Evolutionary conservation across 2,888 invertebrate genomes (phyloP).

Genomic region (Hirtodrosophila confusa): DNA sequence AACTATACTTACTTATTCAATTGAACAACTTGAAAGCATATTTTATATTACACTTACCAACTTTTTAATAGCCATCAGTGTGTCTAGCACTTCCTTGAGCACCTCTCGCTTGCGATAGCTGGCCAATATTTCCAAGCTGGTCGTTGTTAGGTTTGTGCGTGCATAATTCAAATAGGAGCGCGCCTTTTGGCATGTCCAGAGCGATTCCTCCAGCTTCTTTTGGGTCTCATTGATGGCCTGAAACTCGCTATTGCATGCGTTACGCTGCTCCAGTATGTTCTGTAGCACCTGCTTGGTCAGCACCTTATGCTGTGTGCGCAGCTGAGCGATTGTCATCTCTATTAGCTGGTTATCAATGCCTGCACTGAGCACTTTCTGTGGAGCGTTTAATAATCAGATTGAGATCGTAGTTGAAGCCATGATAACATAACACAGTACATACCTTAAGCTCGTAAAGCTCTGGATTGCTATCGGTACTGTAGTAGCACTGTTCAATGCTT

Average conservation of each 20-base stretch:
- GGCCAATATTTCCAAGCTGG: conserved; percentile 94
- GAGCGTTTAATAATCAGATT: not conserved
- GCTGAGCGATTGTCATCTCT: conserved; percentile 78
- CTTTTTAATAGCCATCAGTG: conserved; percentile 91
- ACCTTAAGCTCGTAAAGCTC: conserved; percentile 82
- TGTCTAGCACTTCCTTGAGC: conserved; percentile 91
- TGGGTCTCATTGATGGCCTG: conserved; percentile 89
- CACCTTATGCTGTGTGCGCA: conserved; percentile 86
- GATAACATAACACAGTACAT: conserved; percentile 27
- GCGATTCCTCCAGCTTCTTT: conserved; percentile 88
- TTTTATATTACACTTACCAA: conserved; percentile 84
- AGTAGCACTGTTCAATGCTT: conserved; percentile 82
- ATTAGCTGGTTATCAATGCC: conserved; percentile 81
- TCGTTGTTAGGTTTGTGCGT: conserved; percentile 92
- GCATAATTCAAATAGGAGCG: conserved; percentile 90
- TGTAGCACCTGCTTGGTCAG: conserved; percentile 97
- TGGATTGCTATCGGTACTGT: conserved; percentile 79
- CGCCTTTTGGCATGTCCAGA: conserved; percentile 90
- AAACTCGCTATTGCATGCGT: conserved; percentile 93
- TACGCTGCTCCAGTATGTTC: conserved; percentile 95
- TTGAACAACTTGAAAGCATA: too few relatives aligned
- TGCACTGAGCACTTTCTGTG: conserved; percentile 80
- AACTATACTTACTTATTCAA: too few relatives aligned
- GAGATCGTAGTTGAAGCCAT: not conserved
- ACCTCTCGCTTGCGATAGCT: conserved; percentile 95